Percentiles rank a stretch among this genome's conserved stretches.
These are phyloP conservation scores for Himalopsyche phryganea DNA, from an alignment of 1,140 invertebrate genomes.

Conservation along the genomic window DNA sequence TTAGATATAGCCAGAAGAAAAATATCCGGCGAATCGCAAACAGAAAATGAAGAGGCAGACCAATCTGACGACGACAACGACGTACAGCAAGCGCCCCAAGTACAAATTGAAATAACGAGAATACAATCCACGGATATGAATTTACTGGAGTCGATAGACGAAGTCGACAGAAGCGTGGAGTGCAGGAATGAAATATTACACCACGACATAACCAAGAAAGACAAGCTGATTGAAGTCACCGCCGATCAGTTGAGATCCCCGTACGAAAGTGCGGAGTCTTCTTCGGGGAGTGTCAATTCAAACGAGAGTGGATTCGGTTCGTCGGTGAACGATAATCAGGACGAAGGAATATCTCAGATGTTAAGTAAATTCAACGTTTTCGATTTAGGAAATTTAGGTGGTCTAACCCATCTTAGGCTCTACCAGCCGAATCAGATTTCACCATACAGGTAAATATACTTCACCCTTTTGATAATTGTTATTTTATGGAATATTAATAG, in stretches of 20 bases:
- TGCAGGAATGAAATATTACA: neutral
- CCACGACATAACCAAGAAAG: neutral
- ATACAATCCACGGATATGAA: slow-evolving; percentile 15
- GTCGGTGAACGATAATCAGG: slow-evolving; percentile 20
- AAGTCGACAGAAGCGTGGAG: neutral
- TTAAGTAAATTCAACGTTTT: slow-evolving; percentile 34
- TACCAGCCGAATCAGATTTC: slow-evolving; percentile 46
- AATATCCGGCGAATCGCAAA: neutral
- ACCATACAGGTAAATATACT: slow-evolving; percentile 51
- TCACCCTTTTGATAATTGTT: neutral
- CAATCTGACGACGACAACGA: slow-evolving; percentile 28
- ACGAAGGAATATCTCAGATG: slow-evolving; percentile 5
- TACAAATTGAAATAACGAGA: slow-evolving; percentile 29
- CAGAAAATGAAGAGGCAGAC: slow-evolving; percentile 4
- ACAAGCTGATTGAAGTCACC: neutral
- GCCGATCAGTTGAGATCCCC: slow-evolving; percentile 20
- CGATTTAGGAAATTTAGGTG: slow-evolving; percentile 42
- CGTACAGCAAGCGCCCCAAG: slow-evolving; percentile 14
- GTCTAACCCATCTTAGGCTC: slow-evolving; percentile 41
- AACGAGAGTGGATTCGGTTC: slow-evolving; percentile 31
- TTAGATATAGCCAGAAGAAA: neutral
- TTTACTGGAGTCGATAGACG: neutral
- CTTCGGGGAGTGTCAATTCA: slow-evolving; percentile 22
- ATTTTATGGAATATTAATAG: too few species aligned
- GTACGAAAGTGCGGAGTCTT: slow-evolving; percentile 31